Base-by-base conservation (phyloP, 30 jellyfish, hydroid and myxozoan species). In the Hydractinia symbiolongicarpus region DNA sequence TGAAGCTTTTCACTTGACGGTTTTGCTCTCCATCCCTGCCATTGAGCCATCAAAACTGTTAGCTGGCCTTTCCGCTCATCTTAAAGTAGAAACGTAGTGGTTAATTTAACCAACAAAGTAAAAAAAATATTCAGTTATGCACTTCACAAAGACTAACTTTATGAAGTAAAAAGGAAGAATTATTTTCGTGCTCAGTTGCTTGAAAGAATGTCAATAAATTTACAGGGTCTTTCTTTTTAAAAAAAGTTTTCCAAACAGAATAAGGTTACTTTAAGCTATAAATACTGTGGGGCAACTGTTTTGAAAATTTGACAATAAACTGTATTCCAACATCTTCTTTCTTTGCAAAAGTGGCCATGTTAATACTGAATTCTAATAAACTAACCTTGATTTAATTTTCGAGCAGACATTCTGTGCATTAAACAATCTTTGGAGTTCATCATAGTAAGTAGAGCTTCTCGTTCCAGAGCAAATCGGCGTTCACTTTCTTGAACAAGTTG, bases 11-110 rank as follows among this genome's bases (percentile, higher is more conserved):
- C 81, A 7, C 53, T 6, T 79, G 72, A n/a, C 20, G 54, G 74
- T 54, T 79, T 74, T 67, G 51, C 86, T 67, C 53, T 77, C 95
- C 95, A 86, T 5, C 95, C 94, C 55, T 87, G 90, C 95, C 96
- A 84, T 68, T 83, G 96, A 9, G 96, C 86, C 44, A 76, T 68
- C 85, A 93, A 79, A 14, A 93, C 94, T 17, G 77, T 78, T 53
- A 89, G 81, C 84, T 93, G 96, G 62, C 78, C 79, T 40, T 86
- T 61, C 75, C 95, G 83, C 61, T 91, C 99, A 53, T 93, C 99
- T 93, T 21, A 5, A 67, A 83, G 0, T 52, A 50, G 17, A 54
- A n/a, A 51, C 11, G 2, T 76, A 15, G 40, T 53, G 9, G 52
- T 64, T 64, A 30, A 13, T 64, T 64, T 64, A 51, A 64, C 16